These are phyloP conservation scores for Hylaea fasciaria DNA, from an alignment of 2,888 invertebrate genomes.

Conservation along the genomic window DNA sequence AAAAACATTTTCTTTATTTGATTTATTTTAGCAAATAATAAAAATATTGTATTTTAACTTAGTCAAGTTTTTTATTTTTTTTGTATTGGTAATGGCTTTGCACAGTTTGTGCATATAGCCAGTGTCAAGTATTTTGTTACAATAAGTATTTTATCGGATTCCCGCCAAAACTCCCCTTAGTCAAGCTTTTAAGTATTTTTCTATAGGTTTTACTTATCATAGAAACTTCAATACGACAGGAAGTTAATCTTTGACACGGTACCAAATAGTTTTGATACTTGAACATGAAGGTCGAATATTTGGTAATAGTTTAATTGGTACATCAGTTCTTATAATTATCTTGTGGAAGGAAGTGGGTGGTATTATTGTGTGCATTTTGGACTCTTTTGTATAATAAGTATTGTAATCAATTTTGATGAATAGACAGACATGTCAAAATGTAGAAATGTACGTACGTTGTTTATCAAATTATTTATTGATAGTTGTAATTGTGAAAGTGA, in stretches of 20 bases:
- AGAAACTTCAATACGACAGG: not conserved
- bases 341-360: constrained; percentile 24
- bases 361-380: not conserved
- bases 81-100: too few relatives aligned
- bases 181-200: too few relatives aligned
- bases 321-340: constrained; percentile 23
- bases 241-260: constrained; percentile 2
- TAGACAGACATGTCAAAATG: not conserved
- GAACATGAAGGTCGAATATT: constrained; percentile 57
- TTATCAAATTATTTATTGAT: not conserved
- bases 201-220: too few relatives aligned
- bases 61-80: too few relatives aligned
- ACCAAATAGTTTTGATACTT: not conserved
- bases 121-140: too few relatives aligned
- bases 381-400: not conserved
- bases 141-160: too few relatives aligned
- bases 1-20: too few relatives aligned
- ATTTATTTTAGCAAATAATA: too few relatives aligned
- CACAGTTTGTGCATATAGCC: too few relatives aligned
- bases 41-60: too few relatives aligned
- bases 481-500: not conserved
- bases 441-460: not conserved
- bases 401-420: not conserved
- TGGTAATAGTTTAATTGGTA: constrained; percentile 67
- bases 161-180: too few relatives aligned